These are phyloP conservation scores for Coenobita brevimanus DNA, from an alignment of 1,140 invertebrate species.

Conservation along the genomic window DNA sequence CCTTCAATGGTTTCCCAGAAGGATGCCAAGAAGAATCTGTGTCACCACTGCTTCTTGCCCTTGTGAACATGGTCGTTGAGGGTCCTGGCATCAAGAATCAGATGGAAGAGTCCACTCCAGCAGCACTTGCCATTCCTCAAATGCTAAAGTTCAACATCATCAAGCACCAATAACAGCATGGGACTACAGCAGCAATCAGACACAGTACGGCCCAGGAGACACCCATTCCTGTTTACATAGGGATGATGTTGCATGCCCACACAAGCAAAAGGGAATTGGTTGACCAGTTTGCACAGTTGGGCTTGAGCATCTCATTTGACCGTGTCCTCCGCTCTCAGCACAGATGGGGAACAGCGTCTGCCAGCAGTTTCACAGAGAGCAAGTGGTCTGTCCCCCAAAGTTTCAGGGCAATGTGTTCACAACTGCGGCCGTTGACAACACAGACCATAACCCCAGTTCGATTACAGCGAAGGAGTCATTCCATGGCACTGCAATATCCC, in stretches of 20 bases:
- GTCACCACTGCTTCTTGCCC: not conserved
- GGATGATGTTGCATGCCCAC: constrained; percentile 20
- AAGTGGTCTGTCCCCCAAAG: constrained; percentile 2
- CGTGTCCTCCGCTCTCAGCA: constrained; percentile 12
- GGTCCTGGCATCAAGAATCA: constrained; percentile 1
- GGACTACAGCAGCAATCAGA: constrained; percentile 14
- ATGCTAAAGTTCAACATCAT: not conserved
- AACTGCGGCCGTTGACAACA: not conserved
- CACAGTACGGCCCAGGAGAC: constrained; percentile 21
- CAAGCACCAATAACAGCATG: not conserved
- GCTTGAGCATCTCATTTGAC: constrained; percentile 19
- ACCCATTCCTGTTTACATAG: constrained; percentile 13
- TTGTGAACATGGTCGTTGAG: constrained; percentile 4
- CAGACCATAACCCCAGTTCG: not conserved
- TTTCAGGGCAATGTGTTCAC: not conserved
- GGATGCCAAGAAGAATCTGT: constrained; percentile 17
- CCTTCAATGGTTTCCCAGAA: constrained; percentile 34
- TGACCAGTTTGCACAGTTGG: not conserved
- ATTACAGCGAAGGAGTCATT: not conserved
- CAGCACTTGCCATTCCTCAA: not conserved
- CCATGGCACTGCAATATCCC: not conserved
- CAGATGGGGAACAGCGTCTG: not conserved
- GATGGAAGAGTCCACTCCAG: not conserved
- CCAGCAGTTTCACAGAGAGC: constrained; percentile 6
- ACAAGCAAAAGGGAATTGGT: constrained; percentile 1